Percentiles rank a stretch among this genome's conserved stretches.
Evolutionary conservation across 2,797 vertebrate genomes (phyloP).

Genomic region (Hoplostethus atlanticus): DNA sequence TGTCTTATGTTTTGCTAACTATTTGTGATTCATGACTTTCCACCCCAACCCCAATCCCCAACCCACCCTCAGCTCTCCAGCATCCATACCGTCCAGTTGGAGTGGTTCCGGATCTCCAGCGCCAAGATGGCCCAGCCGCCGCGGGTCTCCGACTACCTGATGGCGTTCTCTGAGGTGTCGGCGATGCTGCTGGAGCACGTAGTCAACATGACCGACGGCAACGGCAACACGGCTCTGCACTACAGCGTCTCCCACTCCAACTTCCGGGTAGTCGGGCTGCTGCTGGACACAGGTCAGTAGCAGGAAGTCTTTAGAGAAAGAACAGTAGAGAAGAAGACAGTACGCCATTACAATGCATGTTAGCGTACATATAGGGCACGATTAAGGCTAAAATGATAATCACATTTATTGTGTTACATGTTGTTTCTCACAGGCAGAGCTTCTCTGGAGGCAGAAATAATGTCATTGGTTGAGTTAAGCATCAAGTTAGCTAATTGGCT

Average conservation of each 20-base stretch:
- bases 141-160: slow-evolving; percentile 88
- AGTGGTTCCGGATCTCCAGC: slow-evolving; percentile 96
- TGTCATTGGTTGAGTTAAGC: too few species aligned
- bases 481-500: too few species aligned
- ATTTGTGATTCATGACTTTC: neutral
- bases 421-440: too few species aligned
- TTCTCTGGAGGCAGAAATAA: too few species aligned
- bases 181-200: slow-evolving; percentile 87
- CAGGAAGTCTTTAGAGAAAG: too few species aligned
- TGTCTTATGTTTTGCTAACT: neutral
- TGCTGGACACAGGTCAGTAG: slow-evolving; percentile 91
- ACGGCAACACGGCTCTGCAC: slow-evolving; percentile 96
- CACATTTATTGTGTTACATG: too few species aligned
- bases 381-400: too few species aligned
- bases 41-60: neutral
- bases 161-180: slow-evolving; percentile 88
- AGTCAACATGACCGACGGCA: slow-evolving; percentile 94
- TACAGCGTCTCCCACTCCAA: slow-evolving; percentile 99
- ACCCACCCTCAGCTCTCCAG: slow-evolving; percentile 83
- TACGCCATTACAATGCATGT: too few species aligned
- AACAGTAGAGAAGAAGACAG: too few species aligned
- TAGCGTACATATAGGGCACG: too few species aligned
- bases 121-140: slow-evolving; percentile 87
- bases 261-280: slow-evolving; percentile 89
- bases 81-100: slow-evolving; percentile 89